phyloP scores from a whole-genome alignment of 2,888 invertebrate species.

The Ligdia adustata region DNA sequence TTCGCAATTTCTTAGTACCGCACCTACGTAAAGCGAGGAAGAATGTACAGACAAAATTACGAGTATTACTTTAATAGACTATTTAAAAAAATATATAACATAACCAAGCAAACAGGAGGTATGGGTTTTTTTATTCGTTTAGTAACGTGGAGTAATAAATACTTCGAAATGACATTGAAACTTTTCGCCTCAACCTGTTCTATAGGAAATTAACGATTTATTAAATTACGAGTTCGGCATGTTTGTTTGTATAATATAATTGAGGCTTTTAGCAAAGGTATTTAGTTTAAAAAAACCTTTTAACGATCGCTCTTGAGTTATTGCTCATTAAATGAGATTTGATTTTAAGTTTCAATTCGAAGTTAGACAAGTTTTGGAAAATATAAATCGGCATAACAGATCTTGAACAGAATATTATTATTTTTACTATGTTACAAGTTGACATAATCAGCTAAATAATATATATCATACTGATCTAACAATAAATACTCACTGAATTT shows the following conservation, averaged over 20 bases:
- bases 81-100: too few species aligned
- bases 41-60: too few species aligned
- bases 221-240: constrained; percentile 24
- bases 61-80: too few species aligned
- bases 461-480: too few species aligned
- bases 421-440: too few species aligned
- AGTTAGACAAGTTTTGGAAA: constrained; percentile 6
- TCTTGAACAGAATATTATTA: neutral
- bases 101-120: too few species aligned
- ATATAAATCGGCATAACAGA: neutral
- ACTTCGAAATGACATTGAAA: constrained; percentile 14
- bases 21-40: too few species aligned
- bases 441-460: too few species aligned
- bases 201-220: constrained; percentile 33
- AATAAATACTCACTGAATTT: too few species aligned
- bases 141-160: neutral
- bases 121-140: too few species aligned
- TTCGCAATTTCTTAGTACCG: too few species aligned
- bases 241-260: constrained; percentile 23
- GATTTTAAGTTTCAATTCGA: constrained; percentile 24
- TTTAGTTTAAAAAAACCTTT: constrained; percentile 18
- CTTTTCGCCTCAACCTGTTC: constrained; percentile 2
- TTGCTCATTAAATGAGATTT: constrained; percentile 24
- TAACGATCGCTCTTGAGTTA: constrained; percentile 27
- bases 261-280: constrained; percentile 24